Evolutionary conservation across 2,888 invertebrate species (phyloP).

Genomic region (Unio pictorum): DNA sequence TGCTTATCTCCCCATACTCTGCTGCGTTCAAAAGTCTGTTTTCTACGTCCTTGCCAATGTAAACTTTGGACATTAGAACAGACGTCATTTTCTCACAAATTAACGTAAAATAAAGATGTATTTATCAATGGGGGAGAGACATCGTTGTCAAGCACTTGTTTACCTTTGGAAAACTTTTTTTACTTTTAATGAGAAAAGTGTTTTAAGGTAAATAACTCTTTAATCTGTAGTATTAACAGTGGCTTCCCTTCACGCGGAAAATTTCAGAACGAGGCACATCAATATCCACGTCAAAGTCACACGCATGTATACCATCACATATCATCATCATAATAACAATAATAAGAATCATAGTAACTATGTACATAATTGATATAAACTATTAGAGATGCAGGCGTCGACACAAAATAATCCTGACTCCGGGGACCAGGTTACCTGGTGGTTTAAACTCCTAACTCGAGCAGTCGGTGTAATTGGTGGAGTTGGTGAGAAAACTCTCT

Average conservation of each 20-base stretch:
- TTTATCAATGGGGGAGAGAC: neutral
- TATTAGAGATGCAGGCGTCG: conserved; percentile 19
- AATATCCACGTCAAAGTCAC: conserved; percentile 35
- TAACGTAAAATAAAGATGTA: neutral
- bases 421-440: conserved; percentile 42
- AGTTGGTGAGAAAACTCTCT: conserved; percentile 28
- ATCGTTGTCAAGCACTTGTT: conserved; percentile 45
- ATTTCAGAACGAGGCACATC: conserved; percentile 32
- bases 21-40: conserved; percentile 48
- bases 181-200: neutral
- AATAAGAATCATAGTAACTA: neutral
- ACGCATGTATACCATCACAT: neutral
- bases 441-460: conserved; percentile 49
- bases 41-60: conserved; percentile 48
- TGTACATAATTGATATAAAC: neutral
- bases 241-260: conserved; percentile 20
- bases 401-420: conserved; percentile 9
- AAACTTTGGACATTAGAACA: conserved; percentile 43
- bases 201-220: no score
- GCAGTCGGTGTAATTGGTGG: conserved; percentile 50
- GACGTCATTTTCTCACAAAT: conserved; percentile 15
- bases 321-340: neutral
- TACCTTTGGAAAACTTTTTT: conserved; percentile 18
- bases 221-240: neutral
- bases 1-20: conserved; percentile 51